Conservation (phyloP, 1,140 invertebrate genomes). For the Bemisia tabaci region DNA sequence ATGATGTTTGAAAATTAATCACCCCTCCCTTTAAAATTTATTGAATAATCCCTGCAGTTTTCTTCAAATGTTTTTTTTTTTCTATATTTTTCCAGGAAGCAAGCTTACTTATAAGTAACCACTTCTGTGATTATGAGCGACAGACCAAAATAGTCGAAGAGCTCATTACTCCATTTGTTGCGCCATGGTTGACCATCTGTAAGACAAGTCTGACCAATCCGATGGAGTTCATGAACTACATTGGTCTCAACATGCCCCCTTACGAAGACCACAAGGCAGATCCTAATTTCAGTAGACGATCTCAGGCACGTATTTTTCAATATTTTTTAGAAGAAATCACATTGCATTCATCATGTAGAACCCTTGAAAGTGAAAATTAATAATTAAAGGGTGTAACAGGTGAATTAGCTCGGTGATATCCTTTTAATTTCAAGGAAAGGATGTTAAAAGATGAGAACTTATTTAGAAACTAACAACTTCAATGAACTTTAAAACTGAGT, state of each 20-base stretch:
- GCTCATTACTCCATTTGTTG: constrained; percentile 46
- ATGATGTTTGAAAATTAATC: too few species aligned
- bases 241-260: constrained; percentile 58
- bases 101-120: constrained; percentile 67
- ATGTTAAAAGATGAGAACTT: too few species aligned
- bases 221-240: constrained; percentile 54
- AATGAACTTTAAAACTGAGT: too few species aligned
- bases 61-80: constrained; percentile 7
- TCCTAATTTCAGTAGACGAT: constrained; percentile 37
- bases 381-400: too few species aligned
- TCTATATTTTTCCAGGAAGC: constrained; percentile 41
- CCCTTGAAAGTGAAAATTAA: too few species aligned
- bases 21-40: too few species aligned
- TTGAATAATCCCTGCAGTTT: too few species aligned
- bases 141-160: constrained; percentile 71
- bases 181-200: constrained; percentile 44
- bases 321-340: too few species aligned
- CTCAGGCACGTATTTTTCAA: constrained; percentile 15
- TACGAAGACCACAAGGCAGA: constrained; percentile 45
- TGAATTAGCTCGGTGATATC: too few species aligned
- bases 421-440: too few species aligned
- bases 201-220: constrained; percentile 42
- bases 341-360: too few species aligned
- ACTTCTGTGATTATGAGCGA: constrained; percentile 74
- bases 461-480: too few species aligned